Evolutionary conservation across 2,113 vertebrate genomes (phyloP).

Genomic region (Gadus macrocephalus): DNA sequence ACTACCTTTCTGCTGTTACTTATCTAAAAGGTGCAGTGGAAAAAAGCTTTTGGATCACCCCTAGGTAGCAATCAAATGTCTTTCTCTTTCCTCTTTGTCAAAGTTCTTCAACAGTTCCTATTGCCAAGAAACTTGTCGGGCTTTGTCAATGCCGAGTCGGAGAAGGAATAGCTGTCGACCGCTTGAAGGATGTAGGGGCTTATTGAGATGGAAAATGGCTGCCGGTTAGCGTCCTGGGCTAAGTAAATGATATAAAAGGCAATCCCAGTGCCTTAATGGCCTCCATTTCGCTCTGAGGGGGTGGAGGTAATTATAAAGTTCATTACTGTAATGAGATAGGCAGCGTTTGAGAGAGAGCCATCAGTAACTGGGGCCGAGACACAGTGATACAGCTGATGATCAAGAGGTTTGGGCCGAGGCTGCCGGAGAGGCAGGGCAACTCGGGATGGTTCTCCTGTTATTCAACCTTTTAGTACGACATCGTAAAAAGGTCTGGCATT

Average conservation of each 20-base stretch:
- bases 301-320: constrained; percentile 80
- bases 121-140: constrained; percentile 25
- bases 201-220: constrained; percentile 77
- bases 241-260: constrained; percentile 78
- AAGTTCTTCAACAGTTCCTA: constrained; percentile 17
- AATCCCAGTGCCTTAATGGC: constrained; percentile 75
- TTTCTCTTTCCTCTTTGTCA: not conserved
- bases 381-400: constrained; percentile 66
- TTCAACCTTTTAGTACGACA: constrained; percentile 9
- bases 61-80: not conserved
- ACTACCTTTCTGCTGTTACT: not conserved
- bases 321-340: constrained; percentile 79
- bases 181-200: constrained; percentile 66
- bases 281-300: constrained; percentile 70
- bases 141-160: constrained; percentile 35
- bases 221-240: constrained; percentile 69
- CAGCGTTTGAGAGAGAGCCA: constrained; percentile 65
- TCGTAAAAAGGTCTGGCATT: not conserved
- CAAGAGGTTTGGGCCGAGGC: constrained; percentile 55
- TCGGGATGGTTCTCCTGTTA: constrained; percentile 36
- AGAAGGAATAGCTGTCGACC: constrained; percentile 56
- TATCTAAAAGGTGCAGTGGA: not conserved
- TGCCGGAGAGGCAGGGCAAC: constrained; percentile 41
- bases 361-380: constrained; percentile 57
- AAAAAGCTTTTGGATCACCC: not conserved